These are phyloP conservation scores for Chitala chitala DNA, from an alignment of 2,113 vertebrate genomes.

Conservation along the genomic window DNA sequence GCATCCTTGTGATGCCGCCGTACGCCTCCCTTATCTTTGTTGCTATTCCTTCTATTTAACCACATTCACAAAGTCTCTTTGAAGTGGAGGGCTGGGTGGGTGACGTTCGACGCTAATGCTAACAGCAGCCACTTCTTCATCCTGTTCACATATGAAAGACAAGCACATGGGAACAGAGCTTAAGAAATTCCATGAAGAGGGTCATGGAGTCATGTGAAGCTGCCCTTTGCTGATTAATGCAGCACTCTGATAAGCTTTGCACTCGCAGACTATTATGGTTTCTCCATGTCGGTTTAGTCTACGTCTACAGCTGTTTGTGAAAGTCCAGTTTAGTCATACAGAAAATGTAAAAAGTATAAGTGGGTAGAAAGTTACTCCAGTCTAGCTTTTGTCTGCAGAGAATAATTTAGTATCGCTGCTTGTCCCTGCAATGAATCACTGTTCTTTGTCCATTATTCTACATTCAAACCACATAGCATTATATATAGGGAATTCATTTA, in stretches of 20 bases:
- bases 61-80: not conserved
- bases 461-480: too few species aligned
- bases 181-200: not conserved
- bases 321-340: constrained; percentile 1
- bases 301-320: not conserved
- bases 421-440: too few species aligned
- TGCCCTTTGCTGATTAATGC: not conserved
- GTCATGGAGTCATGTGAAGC: not conserved
- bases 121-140: too few species aligned
- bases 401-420: too few species aligned
- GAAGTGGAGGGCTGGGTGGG: constrained; percentile 39
- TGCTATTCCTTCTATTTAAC: not conserved
- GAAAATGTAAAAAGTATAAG: not conserved
- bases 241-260: not conserved
- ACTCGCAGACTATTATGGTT: constrained; percentile 7
- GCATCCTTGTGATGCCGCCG: too few species aligned
- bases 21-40: too few species aligned
- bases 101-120: not conserved
- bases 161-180: not conserved
- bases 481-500: too few species aligned
- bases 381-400: too few species aligned
- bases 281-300: not conserved
- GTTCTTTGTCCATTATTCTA: too few species aligned
- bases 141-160: too few species aligned
- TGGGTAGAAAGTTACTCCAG: too few species aligned